Conservation (phyloP, 2,797 vertebrate species). For the Phrynocephalus forsythii region DNA sequence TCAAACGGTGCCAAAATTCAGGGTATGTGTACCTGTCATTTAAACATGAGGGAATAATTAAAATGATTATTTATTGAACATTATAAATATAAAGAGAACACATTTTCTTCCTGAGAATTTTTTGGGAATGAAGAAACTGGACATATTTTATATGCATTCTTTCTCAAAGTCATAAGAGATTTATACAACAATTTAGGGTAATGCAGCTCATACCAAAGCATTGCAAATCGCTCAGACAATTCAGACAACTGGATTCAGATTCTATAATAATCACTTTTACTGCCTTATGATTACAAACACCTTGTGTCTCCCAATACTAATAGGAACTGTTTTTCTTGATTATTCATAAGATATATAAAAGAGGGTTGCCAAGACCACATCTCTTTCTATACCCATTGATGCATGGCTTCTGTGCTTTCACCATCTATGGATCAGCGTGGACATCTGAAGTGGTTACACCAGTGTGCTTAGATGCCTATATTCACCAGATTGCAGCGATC, state of each 20-base stretch:
- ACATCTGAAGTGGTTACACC: background rate
- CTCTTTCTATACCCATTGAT: background rate
- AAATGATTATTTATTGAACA: background rate
- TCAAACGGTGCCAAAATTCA: too few relatives aligned
- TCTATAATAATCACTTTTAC: background rate
- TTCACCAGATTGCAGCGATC: background rate
- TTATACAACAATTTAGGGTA: background rate
- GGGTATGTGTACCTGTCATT: too few relatives aligned
- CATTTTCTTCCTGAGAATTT: constrained; percentile 17
- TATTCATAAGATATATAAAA: background rate
- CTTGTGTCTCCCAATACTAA: background rate
- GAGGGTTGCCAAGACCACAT: too few relatives aligned
- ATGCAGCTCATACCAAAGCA: constrained; percentile 7
- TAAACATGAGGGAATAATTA: too few relatives aligned
- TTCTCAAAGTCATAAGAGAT: background rate
- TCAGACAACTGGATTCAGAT: background rate
- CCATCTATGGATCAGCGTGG: background rate
- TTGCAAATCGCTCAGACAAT: constrained; percentile 21
- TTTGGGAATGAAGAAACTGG: background rate
- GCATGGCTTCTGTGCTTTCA: background rate
- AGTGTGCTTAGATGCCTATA: background rate
- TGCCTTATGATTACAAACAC: background rate
- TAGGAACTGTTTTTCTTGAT: background rate
- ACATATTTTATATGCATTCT: constrained; percentile 28
- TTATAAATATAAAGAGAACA: background rate